Evolutionary conservation across 2,113 vertebrate species (phyloP), one percentile per base, ranked within the genome.

Genomic region (Oreochromis niloticus): DNA sequence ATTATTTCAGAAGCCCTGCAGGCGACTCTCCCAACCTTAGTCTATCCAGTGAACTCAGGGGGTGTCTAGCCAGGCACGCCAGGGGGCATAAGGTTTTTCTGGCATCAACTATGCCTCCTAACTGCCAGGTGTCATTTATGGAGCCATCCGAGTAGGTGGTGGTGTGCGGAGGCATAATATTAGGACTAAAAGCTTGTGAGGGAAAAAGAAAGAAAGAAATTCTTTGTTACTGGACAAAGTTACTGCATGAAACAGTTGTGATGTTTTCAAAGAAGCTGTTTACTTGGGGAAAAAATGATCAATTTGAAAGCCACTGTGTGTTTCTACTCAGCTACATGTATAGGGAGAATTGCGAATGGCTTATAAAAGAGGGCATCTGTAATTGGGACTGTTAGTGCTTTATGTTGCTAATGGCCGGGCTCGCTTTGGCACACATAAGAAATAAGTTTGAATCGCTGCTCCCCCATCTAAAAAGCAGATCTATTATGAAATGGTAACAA

Each of bases 401-500:
- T 85, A 84, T 93, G 55, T 41, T 12, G 66, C 78, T 93, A 92
- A 96, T 92, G 88, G 89, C 85, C n/a, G 22, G 32, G n/a, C 56
- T 93, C 41, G 19, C 89, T 92, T 91, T 88, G 86, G 82, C 89
- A 89, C 81, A 93, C 83, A 86, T 32, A 85, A 79, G 56, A 88
- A 88, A 91, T 84, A 92, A 84, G 68, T 85, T 87, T 82, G 61
- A 85, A 90, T 87, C 85, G 83, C 85, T 48, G 55, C 81, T 78
- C 71, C 81, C 57, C 55, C 48, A 57, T 89, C 85, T 88, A 79
- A 92, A 90, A 93, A 92, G 88, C 78, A 85, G 86, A 90, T 92
- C 88, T 91, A 91, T 96, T 91, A 94, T 91, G 91, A 95, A 91
- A 93, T 82, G 83, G 87, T 95, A 95, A 95, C 93, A 95, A 94